Base-by-base conservation (phyloP, 2,113 vertebrate genomes). In the Larimichthys polyactis region DNA sequence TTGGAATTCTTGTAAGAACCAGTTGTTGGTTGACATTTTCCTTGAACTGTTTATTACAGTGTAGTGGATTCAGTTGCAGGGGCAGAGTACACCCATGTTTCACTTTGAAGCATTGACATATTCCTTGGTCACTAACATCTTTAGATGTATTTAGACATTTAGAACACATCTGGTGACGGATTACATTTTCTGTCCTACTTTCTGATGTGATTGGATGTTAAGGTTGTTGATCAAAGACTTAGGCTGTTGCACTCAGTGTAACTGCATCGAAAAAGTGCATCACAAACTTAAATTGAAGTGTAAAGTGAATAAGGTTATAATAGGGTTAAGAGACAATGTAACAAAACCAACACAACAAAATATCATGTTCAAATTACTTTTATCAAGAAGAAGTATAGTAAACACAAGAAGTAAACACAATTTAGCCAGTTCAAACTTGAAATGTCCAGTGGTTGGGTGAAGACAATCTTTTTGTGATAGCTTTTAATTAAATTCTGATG, bases 401-500 rank as follows among this genome's bases (percentile, higher is more conserved):
- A 40, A 40, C 32, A 36, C 32, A 86, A 64, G 19, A 86, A 65
- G 48, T 81, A 90, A 91, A 91, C 70, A 83, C 40, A 67, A 73
- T 85, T 87, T 78, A 75, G 69, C 59, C 43, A 74, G 71, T 71
- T 32, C 75, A 78, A 46, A 92, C 85, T 84, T 92, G 79, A 85
- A 91, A 89, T 78, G 81, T 75, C 68, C 1, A 0, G n/a, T 83
- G 75, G 62, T 78, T 87, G 62, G 36, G n/a, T 11, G 4, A 84
- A 73, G 67, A 89, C 55, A 78, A 75, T 90, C 73, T 84, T 58
- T 78, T 62, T 63, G 78, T 67, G 71, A 79, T 87, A 70, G 81
- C 51, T 86, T 91, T 89, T 91, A 91, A 92, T 92, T 89, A 87
- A 84, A 92, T 91, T 90, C 58, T 81, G 87, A 81, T 82, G 81